These are phyloP conservation scores for Eclectus roratus DNA, from an alignment of 2,113 vertebrate genomes.

Conservation along the genomic window DNA sequence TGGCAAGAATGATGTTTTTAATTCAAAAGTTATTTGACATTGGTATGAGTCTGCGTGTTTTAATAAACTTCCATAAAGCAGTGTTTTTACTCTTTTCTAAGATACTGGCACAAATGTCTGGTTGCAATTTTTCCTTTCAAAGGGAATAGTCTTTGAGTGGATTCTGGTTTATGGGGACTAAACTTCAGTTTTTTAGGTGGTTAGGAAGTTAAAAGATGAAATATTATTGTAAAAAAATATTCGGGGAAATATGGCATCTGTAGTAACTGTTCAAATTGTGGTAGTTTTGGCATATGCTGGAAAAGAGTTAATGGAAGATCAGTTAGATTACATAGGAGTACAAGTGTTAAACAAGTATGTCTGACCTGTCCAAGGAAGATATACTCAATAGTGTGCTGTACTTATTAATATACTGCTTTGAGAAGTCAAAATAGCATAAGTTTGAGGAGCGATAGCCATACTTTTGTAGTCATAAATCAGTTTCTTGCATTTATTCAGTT, in stretches of 20 bases:
- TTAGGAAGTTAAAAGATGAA: background rate
- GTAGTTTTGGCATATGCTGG: slow-evolving; percentile 70
- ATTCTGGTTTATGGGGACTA: background rate
- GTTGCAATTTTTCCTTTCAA: background rate
- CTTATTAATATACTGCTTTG: background rate
- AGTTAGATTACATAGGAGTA: slow-evolving; percentile 60
- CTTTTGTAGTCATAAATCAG: background rate
- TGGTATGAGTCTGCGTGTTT: background rate
- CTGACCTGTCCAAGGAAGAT: background rate
- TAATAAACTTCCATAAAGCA: background rate
- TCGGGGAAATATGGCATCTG: slow-evolving; percentile 51
- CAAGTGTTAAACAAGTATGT: background rate
- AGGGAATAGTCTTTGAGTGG: background rate
- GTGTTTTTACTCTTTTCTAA: background rate
- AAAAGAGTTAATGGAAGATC: slow-evolving; percentile 75
- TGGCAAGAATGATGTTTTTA: background rate
- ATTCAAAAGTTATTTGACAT: background rate
- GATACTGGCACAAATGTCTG: background rate
- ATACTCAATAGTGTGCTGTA: background rate
- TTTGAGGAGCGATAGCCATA: background rate
- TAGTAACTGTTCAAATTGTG: slow-evolving; percentile 61
- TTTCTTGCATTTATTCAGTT: background rate
- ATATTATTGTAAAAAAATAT: background rate
- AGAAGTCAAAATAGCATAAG: background rate
- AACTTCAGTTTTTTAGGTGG: background rate